phyloP scores from a whole-genome alignment of 1,140 invertebrate species.

The Cotesia vestalis region DNA sequence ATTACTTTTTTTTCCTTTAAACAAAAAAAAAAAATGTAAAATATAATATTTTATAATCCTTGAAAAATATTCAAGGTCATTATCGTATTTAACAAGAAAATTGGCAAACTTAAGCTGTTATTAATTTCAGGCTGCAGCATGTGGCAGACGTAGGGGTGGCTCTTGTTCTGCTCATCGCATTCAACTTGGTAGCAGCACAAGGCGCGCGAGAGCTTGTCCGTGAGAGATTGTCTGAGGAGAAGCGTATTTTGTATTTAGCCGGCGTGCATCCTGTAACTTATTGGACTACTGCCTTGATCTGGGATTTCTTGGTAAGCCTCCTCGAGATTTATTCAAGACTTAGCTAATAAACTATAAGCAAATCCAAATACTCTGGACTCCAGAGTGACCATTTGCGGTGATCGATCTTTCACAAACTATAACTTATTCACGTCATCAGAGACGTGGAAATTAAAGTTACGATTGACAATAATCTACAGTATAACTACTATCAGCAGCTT shows the following conservation, averaged over 20 bases:
- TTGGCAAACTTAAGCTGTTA: background rate
- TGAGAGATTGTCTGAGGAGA: conserved; percentile 69
- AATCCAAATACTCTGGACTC: too few relatives aligned
- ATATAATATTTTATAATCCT: too few relatives aligned
- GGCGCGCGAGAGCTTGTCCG: conserved; percentile 69
- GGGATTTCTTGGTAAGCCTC: conserved; percentile 69
- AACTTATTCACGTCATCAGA: background rate
- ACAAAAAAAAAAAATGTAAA: too few relatives aligned
- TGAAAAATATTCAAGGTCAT: too few relatives aligned
- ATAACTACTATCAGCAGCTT: too few relatives aligned
- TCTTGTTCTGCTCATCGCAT: conserved; percentile 71
- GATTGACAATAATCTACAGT: too few relatives aligned
- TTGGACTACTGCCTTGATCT: conserved; percentile 70
- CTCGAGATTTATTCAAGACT: conserved; percentile 17
- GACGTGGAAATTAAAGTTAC: too few relatives aligned
- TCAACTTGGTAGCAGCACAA: conserved; percentile 70
- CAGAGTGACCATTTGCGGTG: too few relatives aligned
- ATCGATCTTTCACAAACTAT: too few relatives aligned
- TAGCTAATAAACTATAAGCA: too few relatives aligned
- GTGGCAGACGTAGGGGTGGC: conserved; percentile 74
- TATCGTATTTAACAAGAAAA: background rate
- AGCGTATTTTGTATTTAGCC: conserved; percentile 71
- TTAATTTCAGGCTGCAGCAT: conserved; percentile 68
- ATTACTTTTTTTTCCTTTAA: too few relatives aligned
- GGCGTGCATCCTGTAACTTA: conserved; percentile 70